Conservation (phyloP, 2,888 invertebrate species). For the Apotomis turbidana region DNA sequence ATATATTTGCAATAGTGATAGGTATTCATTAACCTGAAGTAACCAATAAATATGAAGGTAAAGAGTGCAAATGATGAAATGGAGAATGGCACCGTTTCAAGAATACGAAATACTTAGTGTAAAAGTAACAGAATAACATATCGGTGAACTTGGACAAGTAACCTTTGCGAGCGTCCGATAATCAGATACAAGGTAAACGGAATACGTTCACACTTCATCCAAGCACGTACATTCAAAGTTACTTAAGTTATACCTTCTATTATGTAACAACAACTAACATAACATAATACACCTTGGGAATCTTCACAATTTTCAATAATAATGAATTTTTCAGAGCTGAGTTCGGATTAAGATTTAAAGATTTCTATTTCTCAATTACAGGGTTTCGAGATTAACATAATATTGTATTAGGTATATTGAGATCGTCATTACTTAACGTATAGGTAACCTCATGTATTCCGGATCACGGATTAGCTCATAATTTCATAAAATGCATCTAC, state of each 20-base stretch:
- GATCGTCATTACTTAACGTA: too few species aligned
- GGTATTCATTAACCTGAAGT: neutral
- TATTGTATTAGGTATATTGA: too few species aligned
- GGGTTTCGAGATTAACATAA: too few species aligned
- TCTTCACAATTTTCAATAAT: too few species aligned
- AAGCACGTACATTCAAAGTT: conserved; percentile 21
- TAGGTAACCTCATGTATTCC: too few species aligned
- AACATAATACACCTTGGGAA: too few species aligned
- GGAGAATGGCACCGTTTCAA: conserved; percentile 5
- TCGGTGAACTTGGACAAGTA: conserved; percentile 46
- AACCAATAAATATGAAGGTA: neutral
- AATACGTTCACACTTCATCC: conserved; percentile 42
- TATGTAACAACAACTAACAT: too few species aligned
- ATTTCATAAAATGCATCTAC: too few species aligned
- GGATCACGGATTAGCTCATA: too few species aligned
- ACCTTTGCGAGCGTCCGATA: conserved; percentile 53
- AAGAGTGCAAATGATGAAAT: conserved; percentile 13
- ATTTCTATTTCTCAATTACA: too few species aligned
- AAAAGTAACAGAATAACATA: conserved; percentile 27
- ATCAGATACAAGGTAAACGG: conserved; percentile 49
- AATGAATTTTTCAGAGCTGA: too few species aligned
- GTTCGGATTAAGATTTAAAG: too few species aligned
- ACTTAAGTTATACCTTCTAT: neutral
- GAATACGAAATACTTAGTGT: conserved; percentile 16
- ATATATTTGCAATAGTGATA: neutral